Evolutionary conservation across 2,888 invertebrate species (phyloP), one percentile per base, ranked within the genome.

Genomic region (Drosophila sordidapex): DNA sequence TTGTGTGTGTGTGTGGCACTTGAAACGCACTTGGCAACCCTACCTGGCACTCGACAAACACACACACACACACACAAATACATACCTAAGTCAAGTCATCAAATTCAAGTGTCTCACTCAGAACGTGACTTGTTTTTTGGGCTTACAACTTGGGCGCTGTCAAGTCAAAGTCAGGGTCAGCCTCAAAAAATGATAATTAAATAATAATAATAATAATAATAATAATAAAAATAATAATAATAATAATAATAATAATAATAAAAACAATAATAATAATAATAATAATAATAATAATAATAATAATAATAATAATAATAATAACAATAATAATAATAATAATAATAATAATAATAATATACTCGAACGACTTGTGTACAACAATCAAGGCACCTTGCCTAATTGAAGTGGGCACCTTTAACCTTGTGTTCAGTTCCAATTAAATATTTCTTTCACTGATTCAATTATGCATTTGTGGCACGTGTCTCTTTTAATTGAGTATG

Each of bases 401-500:
- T 74, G 59, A 79, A 77, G 70, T 81, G 74, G 74, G 6, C 31
- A 1, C 15, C 40, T 66, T 62, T 36, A 65, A 57, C 87, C 79
- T 70, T 68, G 59, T 49, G 13, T 58, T 63, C 35, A 43, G 54
- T 29, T 46, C 38, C 15, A 18, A 1, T 10, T 13, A 56, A 59
- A 35, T 61, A 57, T 52, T 27, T 62, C 18, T 21, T 58, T 38
- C 18, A 35, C 53, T 51, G 53, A 53, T 60, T 80, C 52, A 70
- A 75, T 77, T 68, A 68, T 80, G 76, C 78, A 76, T 57, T 36
- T 60, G 53, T 65, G 65, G 72, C 77, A 76, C 76, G 81, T 79
- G 81, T 54, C 57, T 58, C 25, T 62, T 59, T 71, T 69, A 73
- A 87, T 87, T 87, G 87, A 87, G 74, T 81, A 87, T 89, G 76